phyloP scores from a whole-genome alignment of 2,797 vertebrate species.

The Botia kubotai region DNA sequence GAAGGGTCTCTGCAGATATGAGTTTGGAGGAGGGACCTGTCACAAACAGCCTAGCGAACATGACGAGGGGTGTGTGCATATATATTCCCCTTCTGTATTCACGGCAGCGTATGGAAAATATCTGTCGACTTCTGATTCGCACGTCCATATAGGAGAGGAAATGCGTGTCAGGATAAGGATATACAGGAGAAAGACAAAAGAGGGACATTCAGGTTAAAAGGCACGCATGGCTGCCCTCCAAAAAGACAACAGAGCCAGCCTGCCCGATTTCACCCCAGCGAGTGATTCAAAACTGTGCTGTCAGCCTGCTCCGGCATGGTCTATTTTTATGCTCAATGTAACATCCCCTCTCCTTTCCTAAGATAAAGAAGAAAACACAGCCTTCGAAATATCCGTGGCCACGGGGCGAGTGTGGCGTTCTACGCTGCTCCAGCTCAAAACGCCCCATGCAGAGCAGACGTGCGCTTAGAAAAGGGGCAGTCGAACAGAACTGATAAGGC shows the following conservation, averaged over 20 bases:
- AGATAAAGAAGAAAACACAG: conserved; percentile 57
- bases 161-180: conserved; percentile 37
- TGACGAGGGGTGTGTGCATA: not conserved
- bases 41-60: conserved; percentile 34
- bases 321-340: conserved; percentile 63
- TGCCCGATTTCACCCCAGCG: conserved; percentile 57
- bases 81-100: not conserved
- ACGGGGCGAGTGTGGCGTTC: conserved; percentile 33
- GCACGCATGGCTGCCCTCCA: conserved; percentile 74
- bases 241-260: conserved; percentile 68
- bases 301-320: conserved; percentile 61
- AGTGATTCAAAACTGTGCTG: conserved; percentile 70
- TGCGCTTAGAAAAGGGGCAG: conserved; percentile 24
- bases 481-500: not conserved
- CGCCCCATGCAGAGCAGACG: conserved; percentile 16
- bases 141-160: conserved; percentile 33
- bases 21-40: conserved; percentile 39
- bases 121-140: not conserved
- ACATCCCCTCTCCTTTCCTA: conserved; percentile 34
- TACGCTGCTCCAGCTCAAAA: conserved; percentile 34
- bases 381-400: conserved; percentile 65
- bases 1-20: conserved; percentile 37
- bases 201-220: conserved; percentile 72
- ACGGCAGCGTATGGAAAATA: not conserved
- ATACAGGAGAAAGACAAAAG: conserved; percentile 70